Conservation (phyloP, 2,797 vertebrate species). For the Triplophysa bombifrons region DNA sequence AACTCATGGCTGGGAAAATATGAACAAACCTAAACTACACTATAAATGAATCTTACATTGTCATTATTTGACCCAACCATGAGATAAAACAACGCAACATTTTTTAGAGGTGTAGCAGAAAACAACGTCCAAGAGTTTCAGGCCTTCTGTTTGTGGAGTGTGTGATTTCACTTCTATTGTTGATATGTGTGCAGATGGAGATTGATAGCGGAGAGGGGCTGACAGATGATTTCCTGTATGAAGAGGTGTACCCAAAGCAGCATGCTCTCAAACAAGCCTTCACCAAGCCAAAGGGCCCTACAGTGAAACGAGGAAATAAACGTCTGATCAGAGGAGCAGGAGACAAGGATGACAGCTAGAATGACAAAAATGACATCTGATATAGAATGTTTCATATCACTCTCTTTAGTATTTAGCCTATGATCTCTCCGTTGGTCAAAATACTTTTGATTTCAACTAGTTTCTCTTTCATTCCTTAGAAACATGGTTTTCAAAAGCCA, state of each 20-base stretch:
- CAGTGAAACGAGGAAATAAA: slow-evolving; percentile 95
- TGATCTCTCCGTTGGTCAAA: neutral
- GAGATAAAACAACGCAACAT: neutral
- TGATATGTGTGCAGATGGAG: slow-evolving; percentile 81
- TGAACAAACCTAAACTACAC: too few species aligned
- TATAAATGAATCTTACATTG: too few species aligned
- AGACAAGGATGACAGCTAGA: slow-evolving; percentile 93
- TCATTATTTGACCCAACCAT: too few species aligned
- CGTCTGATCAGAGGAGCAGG: slow-evolving; percentile 90
- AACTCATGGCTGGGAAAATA: too few species aligned
- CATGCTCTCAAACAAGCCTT: slow-evolving; percentile 95
- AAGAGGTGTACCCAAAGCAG: slow-evolving; percentile 97
- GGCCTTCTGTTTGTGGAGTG: neutral
- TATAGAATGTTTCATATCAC: slow-evolving; percentile 2
- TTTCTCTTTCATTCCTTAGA: neutral
- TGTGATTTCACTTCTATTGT: neutral
- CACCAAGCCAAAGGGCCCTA: slow-evolving; percentile 92
- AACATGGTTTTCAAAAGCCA: slow-evolving; percentile 44
- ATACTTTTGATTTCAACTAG: slow-evolving; percentile 21
- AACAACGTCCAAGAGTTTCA: neutral
- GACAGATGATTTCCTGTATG: slow-evolving; percentile 93
- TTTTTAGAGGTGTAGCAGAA: neutral
- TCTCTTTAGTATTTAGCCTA: neutral
- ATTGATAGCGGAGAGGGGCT: slow-evolving; percentile 91
- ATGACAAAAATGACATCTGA: slow-evolving; percentile 25